phyloP scores from a whole-genome alignment of 2,797 vertebrate species.

The Coregonus ussuriensis region DNA sequence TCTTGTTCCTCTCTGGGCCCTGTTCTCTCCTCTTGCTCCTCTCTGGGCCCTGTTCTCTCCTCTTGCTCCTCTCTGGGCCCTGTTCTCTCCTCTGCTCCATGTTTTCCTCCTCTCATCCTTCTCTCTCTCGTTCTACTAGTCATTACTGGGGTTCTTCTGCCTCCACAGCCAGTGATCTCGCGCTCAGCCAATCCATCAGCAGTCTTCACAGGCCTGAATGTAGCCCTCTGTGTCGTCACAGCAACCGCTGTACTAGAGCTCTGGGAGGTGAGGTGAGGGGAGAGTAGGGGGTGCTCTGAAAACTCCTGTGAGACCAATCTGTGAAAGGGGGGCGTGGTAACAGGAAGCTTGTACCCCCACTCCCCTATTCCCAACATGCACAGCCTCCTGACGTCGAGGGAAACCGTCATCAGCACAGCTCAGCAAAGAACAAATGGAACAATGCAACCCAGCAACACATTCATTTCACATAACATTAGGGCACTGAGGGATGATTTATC shows the following conservation, averaged over 20 bases:
- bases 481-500: conserved; percentile 45
- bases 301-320: conserved; percentile 9
- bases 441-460: conserved; percentile 39
- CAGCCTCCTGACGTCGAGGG: conserved; percentile 25
- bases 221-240: conserved; percentile 23
- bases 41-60: conserved; percentile 49
- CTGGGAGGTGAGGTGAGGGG: neutral
- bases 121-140: conserved; percentile 51
- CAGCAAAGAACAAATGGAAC: conserved; percentile 40
- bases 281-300: neutral
- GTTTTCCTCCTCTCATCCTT: conserved; percentile 50
- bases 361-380: conserved; percentile 15
- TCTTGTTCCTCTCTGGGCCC: conserved; percentile 39
- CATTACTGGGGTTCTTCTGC: conserved; percentile 62
- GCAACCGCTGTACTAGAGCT: neutral
- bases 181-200: conserved; percentile 42
- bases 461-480: conserved; percentile 60
- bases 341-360: neutral
- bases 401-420: neutral
- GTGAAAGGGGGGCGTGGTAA: conserved; percentile 33
- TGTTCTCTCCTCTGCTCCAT: conserved; percentile 43
- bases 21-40: conserved; percentile 43
- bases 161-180: conserved; percentile 53
- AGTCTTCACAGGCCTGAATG: conserved; percentile 35
- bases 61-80: conserved; percentile 33